Evolutionary conservation across 2,113 vertebrate genomes (phyloP), one percentile per base, ranked within the genome.

Genomic region (Anseranas semipalmata): DNA sequence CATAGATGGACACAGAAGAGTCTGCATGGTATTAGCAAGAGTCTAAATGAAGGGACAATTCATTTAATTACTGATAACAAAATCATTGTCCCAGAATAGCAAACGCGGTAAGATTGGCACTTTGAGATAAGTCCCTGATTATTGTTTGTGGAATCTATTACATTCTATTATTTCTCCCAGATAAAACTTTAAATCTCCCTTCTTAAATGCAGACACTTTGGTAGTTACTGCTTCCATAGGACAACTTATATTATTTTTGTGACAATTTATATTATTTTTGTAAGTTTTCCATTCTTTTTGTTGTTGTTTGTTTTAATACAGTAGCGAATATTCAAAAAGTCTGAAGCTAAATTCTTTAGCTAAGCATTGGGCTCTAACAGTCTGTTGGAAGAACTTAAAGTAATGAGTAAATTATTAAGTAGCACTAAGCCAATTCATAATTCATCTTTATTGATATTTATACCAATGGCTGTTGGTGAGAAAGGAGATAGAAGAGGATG

Each of bases 41-140:
- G 65, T 85, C 92, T 68, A 87, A 94, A 89, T 82, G 81, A 68
- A 95, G 72, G 68, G 35, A 43, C 56, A 80, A 46, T 81, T 92
- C n/a, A 78, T 75, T 94, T 82, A 76, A 96, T 95, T 92, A 94
- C 94, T 96, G 92, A 94, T 95, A 94, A 89, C 60, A 78, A 90
- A 96, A 87, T 92, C 72, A 75, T 96, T 82, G 94, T 95, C 72
- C 75, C 82, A 84, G 96, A 94, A 97, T 92, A 96, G 90, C 65
- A 89, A 85, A 96, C 92, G 92, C 96, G 72, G 50, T 67, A 35
- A 93, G 96, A 96, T 86, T 90, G 88, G 66, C 96, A 92, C 68
- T 92, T 86, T 30, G 68, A 86, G 93, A 87, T 86, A 78, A 78
- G 76, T 62, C 33, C 24, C 33, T 87, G 86, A 90, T 93, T 86